Evolutionary conservation across 2,113 vertebrate species (phyloP), one percentile per base, ranked within the genome.

Genomic region (Pteruthius melanotis): DNA sequence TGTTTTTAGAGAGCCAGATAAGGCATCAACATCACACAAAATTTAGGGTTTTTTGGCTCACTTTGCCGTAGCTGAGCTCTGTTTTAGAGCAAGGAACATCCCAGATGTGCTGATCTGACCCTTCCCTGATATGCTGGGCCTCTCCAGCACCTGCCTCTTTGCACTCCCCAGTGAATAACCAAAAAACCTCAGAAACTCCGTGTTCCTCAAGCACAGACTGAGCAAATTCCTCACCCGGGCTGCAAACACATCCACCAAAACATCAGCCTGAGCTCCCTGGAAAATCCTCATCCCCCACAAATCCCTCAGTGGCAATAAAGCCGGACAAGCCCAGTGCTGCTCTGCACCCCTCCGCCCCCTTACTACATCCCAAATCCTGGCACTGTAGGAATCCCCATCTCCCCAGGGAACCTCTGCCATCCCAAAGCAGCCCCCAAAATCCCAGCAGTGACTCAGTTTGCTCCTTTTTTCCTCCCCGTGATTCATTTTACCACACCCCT

Each of bases 171-270:
- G 60, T 7, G 87, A 65, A 16, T 8, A 60, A 35, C 65, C 35
- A 6, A 78, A 68, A 68, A 68, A 21, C 15, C 47, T 75, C 52
- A 3, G 35, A n/a, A 30, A 39, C 27, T 22, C 65, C 49, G 37
- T 26, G 6, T 44, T 60, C 59, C 71, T 84, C 65, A 30, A 33
- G 59, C 60, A 26, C 6, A 4, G 23, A 39, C 10, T 23, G 28
- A 89, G 61, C 31, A 79, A 95, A 91, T 92, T 92, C 87, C 74
- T 94, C 83, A 47, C 74, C 44, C 77, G 68, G 56, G 80, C 11
- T 94, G 87, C 65, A 89, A 95, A 64, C 37, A 35, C 19, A 0
- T 27, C 89, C 66, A 24, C 23, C 20, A 45, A 89, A 81, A 27
- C 7, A 28, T n/a, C 75, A 45, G 75, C 14, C 52, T 7, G 2